Percentiles rank a stretch among this genome's conserved stretches.
These are phyloP conservation scores for Dasypolia templi DNA, from an alignment of 2,888 invertebrate genomes.

Conservation along the genomic window DNA sequence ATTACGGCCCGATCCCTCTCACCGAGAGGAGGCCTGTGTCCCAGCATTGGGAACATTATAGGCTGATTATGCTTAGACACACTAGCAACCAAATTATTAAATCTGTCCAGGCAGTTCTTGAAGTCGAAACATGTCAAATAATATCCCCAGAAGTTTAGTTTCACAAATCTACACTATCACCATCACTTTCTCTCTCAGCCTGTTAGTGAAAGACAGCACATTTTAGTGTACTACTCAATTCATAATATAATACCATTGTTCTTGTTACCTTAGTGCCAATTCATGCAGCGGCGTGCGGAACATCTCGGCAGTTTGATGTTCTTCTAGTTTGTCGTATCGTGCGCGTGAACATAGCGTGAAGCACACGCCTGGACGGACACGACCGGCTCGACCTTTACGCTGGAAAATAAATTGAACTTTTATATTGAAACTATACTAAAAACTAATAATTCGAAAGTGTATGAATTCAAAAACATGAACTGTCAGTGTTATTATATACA, in stretches of 20 bases:
- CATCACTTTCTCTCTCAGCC: not conserved
- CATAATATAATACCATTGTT: not conserved
- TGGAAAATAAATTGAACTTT: constrained; percentile 55
- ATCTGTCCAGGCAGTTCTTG: no score
- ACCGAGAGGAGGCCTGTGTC: no score
- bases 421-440: not conserved
- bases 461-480: no score
- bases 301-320: constrained; percentile 99
- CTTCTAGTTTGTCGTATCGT: constrained; percentile 93
- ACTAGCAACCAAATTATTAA: no score
- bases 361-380: constrained; percentile 97
- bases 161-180: no score
- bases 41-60: no score
- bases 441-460: no score
- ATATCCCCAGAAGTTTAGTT: not conserved
- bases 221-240: not conserved
- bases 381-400: constrained; percentile 98
- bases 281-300: constrained; percentile 99
- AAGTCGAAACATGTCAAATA: no score
- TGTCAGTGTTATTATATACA: no score
- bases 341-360: constrained; percentile 97
- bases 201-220: not conserved
- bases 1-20: no score
- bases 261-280: constrained; percentile 93
- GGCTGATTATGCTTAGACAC: no score